phyloP scores from a whole-genome alignment of 2,113 vertebrate species.

The Hippocampus guttulatus region DNA sequence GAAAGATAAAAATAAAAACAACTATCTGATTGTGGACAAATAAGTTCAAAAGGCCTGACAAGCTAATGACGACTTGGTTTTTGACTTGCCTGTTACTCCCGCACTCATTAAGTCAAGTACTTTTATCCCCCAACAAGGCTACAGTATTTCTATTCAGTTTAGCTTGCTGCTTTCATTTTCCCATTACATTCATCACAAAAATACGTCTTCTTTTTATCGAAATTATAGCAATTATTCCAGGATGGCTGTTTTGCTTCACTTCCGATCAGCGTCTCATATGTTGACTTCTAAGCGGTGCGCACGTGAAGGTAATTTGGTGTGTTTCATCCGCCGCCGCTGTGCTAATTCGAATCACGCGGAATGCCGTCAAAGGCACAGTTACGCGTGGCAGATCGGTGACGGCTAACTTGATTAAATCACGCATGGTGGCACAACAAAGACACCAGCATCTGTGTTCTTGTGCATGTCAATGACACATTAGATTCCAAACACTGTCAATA shows the following conservation, averaged over 20 bases:
- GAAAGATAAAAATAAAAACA: no score
- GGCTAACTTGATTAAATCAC: slow-evolving; percentile 28
- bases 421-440: slow-evolving; percentile 1
- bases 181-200: slow-evolving; percentile 42
- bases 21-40: no score
- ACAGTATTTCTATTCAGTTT: slow-evolving; percentile 11
- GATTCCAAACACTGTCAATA: neutral
- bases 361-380: slow-evolving; percentile 19
- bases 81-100: neutral
- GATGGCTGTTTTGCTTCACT: slow-evolving; percentile 20
- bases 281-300: neutral
- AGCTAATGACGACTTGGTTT: no score
- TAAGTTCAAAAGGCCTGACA: no score
- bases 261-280: slow-evolving; percentile 32
- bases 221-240: slow-evolving; percentile 36
- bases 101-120: neutral
- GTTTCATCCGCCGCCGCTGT: slow-evolving; percentile 6
- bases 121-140: neutral
- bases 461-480: neutral
- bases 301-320: slow-evolving; percentile 18
- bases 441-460: slow-evolving; percentile 8
- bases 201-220: slow-evolving; percentile 19
- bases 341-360: slow-evolving; percentile 29
- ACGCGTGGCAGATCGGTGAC: slow-evolving; percentile 6
- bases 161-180: slow-evolving; percentile 42